Conservation (phyloP, 1,140 invertebrate species). For the Cephus cinctus region DNA sequence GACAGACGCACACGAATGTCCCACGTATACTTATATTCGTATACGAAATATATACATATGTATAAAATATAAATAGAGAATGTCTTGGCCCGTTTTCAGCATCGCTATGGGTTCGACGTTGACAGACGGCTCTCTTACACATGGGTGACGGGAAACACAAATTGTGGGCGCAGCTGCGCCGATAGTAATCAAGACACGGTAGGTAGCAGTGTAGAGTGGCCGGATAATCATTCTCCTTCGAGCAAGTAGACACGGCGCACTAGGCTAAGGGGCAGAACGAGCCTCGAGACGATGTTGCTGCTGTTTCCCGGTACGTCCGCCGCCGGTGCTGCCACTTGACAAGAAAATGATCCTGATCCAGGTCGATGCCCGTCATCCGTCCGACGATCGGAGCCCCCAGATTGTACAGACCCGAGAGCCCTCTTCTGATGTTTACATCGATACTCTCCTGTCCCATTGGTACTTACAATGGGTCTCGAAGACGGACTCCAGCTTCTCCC, state of each 20-base stretch:
- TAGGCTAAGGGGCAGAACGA: neutral
- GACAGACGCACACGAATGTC: neutral
- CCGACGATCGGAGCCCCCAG: neutral
- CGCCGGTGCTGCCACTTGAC: neutral
- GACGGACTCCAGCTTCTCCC: neutral
- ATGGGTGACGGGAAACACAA: slow-evolving; percentile 51
- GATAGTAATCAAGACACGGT: slow-evolving; percentile 53
- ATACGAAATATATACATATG: too few species aligned
- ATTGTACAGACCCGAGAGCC: neutral
- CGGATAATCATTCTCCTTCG: slow-evolving; percentile 44
- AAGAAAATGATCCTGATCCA: slow-evolving; percentile 15
- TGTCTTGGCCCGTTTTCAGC: too few species aligned
- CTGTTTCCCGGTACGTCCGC: too few species aligned
- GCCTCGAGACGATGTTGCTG: neutral
- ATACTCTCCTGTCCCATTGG: slow-evolving; percentile 5
- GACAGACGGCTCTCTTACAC: slow-evolving; percentile 51
- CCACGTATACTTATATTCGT: slow-evolving; percentile 4
- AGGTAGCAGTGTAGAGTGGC: slow-evolving; percentile 43
- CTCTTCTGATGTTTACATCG: slow-evolving; percentile 3
- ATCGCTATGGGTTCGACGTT: slow-evolving; percentile 28
- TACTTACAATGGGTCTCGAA: neutral
- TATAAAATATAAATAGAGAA: too few species aligned
- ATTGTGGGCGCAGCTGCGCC: slow-evolving; percentile 53
- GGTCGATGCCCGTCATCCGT: slow-evolving; percentile 1
- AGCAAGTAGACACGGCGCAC: slow-evolving; percentile 7